Evolutionary conservation across 2,888 invertebrate species (phyloP), one percentile per base, ranked within the genome.

Genomic region (Augiades crinisus): DNA sequence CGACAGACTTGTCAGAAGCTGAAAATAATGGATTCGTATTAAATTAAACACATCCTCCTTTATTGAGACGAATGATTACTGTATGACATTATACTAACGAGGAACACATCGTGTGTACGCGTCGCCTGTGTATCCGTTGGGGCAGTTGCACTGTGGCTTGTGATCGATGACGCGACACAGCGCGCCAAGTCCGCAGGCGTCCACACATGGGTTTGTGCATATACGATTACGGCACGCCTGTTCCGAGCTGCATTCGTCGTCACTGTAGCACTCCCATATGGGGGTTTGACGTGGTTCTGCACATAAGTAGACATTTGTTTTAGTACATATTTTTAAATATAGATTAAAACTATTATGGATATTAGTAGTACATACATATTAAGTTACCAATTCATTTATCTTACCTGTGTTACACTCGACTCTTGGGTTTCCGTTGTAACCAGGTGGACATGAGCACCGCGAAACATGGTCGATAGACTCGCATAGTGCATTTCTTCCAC

Each of bases 401-500:
- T 45, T 90, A 93, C 93, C 84, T 69, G 79, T 75, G 45, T 91
- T 91, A 69, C 96, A 96, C 81, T 96, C 96, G 41, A 93, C 81
- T 73, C 94, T 93, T 6, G 96, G 93, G 75, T 95, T 95, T 65
- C 96, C 96, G 27, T 89, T 91, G 70, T 95, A 96, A 14, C 94
- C 95, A 7, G 92, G 86, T 10, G 96, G 93, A 73, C 97, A 97
- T 8, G 91, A 90, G 71, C 97, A 97, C 38, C 93, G 91, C 0
- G 95, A 94, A 59, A 92, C 92, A 70, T 97, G 97, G 62, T 93
- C 93, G 14, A 90, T 73, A 0, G 96, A 94, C 68, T 91, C 92
- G 70, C 97, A 97, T 56, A 95, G 91, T 1, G 97, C 96, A 68
- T 96, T 96, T 41, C 94, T 90, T 53, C 97, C 97, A 67, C 97